Percentiles rank a stretch among this genome's conserved stretches.
Conservation (phyloP, 2,113 vertebrate species). For the Pycnonotus jocosus region DNA sequence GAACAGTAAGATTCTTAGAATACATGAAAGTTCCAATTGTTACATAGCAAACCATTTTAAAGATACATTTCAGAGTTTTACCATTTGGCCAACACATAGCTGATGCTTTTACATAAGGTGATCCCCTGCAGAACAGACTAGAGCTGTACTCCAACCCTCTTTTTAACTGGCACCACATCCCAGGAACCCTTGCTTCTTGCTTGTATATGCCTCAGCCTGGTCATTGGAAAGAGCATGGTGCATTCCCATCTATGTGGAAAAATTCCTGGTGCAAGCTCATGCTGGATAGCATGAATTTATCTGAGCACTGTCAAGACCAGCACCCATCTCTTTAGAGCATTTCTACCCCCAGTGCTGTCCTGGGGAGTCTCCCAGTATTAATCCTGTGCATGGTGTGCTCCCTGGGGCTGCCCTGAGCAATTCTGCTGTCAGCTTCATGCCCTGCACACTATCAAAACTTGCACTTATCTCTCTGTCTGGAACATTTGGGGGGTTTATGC, state of each 20-base stretch:
- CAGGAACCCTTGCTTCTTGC: not conserved
- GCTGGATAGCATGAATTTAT: not conserved
- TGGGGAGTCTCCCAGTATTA: not conserved
- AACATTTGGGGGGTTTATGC: not conserved
- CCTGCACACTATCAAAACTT: not conserved
- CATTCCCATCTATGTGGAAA: not conserved
- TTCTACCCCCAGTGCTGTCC: not conserved
- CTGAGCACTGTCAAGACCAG: not conserved
- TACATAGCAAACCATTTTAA: not conserved
- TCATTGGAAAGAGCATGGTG: not conserved
- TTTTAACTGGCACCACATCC: not conserved
- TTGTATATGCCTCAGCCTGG: not conserved
- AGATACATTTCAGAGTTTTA: not conserved
- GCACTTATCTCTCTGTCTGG: not conserved
- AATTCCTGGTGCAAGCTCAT: not conserved
- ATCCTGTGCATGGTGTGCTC: not conserved
- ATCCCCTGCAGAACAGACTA: not conserved
- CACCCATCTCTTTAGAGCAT: not conserved
- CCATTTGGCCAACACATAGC: not conserved
- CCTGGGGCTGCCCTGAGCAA: not conserved
- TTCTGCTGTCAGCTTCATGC: not conserved
- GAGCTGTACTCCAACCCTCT: fast-evolving
- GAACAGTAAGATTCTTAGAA: not conserved
- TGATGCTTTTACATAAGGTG: not conserved
- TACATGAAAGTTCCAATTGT: not conserved